Conservation (phyloP, 2,797 vertebrate genomes). For the Xenops minutus region DNA sequence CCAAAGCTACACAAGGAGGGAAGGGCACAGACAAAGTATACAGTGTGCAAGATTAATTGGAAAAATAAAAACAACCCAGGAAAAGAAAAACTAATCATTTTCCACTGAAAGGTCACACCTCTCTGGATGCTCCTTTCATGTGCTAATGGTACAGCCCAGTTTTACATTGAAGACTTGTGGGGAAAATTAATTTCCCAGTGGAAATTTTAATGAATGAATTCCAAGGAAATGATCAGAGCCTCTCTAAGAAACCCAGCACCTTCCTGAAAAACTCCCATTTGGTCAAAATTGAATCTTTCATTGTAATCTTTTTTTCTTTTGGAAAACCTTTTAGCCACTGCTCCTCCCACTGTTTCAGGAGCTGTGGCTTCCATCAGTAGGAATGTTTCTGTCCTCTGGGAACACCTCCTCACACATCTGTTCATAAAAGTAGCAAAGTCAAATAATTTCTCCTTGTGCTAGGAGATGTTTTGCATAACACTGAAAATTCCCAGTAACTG, state of each 20-base stretch:
- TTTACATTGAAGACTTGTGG: background rate
- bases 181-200: background rate
- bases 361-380: background rate
- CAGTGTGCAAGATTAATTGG: background rate
- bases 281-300: background rate
- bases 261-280: background rate
- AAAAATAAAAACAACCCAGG: background rate
- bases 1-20: background rate
- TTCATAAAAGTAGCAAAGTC: background rate
- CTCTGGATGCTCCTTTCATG: background rate
- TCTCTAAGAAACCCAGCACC: background rate
- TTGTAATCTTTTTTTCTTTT: background rate
- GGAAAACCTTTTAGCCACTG: background rate
- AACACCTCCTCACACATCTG: background rate
- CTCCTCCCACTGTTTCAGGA: background rate
- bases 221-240: background rate
- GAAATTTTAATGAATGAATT: background rate
- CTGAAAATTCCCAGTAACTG: background rate
- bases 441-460: background rate
- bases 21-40: background rate
- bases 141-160: too few species aligned
- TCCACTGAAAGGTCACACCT: background rate
- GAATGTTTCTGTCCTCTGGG: background rate
- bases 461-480: background rate
- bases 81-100: background rate